phyloP scores from a whole-genome alignment of 2,113 vertebrate species.

The Myiopsitta monachus region DNA sequence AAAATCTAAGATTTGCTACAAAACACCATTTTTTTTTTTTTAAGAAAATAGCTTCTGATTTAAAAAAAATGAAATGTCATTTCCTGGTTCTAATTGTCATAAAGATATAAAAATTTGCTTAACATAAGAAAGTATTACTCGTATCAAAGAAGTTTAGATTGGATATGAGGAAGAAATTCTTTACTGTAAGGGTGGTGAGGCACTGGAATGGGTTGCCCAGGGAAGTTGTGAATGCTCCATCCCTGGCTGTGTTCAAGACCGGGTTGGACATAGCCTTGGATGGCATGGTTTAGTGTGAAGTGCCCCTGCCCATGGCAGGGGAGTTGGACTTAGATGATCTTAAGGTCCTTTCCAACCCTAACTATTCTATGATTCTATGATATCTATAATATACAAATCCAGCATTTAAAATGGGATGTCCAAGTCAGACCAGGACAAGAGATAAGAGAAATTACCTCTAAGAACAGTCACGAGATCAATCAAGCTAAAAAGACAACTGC shows the following conservation, averaged over 20 bases:
- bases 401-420: not conserved
- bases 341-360: too few relatives aligned
- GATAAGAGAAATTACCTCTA: not conserved
- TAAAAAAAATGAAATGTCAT: not conserved
- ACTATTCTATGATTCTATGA: too few relatives aligned
- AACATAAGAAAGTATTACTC: not conserved
- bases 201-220: too few relatives aligned
- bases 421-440: not conserved
- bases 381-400: not conserved
- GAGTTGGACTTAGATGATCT: too few relatives aligned
- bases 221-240: too few relatives aligned
- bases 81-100: not conserved
- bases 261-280: too few relatives aligned
- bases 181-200: too few relatives aligned
- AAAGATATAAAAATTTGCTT: not conserved
- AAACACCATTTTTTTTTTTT: not conserved
- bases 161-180: too few relatives aligned
- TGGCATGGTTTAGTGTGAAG: too few relatives aligned
- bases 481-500: not conserved
- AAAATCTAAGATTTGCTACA: not conserved
- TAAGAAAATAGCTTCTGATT: not conserved
- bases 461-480: not conserved
- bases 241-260: too few relatives aligned
- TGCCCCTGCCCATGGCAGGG: too few relatives aligned
- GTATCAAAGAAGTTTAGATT: too few relatives aligned